Percentiles rank a stretch among this genome's conserved stretches.
These are phyloP conservation scores for Ryuthela nishihirai DNA, from an alignment of 2,888 invertebrate genomes.

Conservation along the genomic window DNA sequence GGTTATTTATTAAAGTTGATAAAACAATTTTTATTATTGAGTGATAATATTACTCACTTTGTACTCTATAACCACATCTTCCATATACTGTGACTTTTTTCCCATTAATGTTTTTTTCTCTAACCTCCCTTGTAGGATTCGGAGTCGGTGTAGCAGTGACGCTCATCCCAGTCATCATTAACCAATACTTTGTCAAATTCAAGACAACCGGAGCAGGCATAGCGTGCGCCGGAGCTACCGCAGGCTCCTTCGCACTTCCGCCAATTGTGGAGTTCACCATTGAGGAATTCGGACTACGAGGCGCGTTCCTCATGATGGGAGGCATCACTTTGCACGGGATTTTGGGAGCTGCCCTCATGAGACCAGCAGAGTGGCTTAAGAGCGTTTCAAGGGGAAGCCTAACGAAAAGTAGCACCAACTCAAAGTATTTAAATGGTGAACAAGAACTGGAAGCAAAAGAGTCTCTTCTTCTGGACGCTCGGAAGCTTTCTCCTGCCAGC, in stretches of 20 bases:
- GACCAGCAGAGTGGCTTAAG: slow-evolving; percentile 23
- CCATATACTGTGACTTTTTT: not conserved
- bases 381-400: too few species aligned
- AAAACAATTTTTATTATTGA: too few species aligned
- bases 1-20: too few species aligned
- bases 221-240: slow-evolving; percentile 40
- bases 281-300: slow-evolving; percentile 32
- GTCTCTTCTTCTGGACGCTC: too few species aligned
- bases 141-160: slow-evolving; percentile 38
- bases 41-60: too few species aligned
- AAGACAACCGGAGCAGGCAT: slow-evolving; percentile 40
- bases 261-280: slow-evolving; percentile 37
- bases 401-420: too few species aligned
- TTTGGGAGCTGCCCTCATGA: slow-evolving; percentile 21
- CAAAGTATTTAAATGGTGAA: too few species aligned
- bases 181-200: slow-evolving; percentile 41
- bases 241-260: slow-evolving; percentile 41
- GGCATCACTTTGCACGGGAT: slow-evolving; percentile 37
- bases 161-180: slow-evolving; percentile 40
- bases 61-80: too few species aligned
- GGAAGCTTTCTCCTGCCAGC: too few species aligned
- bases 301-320: slow-evolving; percentile 37
- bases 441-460: too few species aligned
- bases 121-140: too few species aligned
- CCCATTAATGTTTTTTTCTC: not conserved